Percentiles rank a stretch among this genome's conserved stretches.
These are phyloP conservation scores for Empis stercorea DNA, from an alignment of 2,888 invertebrate genomes.

Conservation along the genomic window DNA sequence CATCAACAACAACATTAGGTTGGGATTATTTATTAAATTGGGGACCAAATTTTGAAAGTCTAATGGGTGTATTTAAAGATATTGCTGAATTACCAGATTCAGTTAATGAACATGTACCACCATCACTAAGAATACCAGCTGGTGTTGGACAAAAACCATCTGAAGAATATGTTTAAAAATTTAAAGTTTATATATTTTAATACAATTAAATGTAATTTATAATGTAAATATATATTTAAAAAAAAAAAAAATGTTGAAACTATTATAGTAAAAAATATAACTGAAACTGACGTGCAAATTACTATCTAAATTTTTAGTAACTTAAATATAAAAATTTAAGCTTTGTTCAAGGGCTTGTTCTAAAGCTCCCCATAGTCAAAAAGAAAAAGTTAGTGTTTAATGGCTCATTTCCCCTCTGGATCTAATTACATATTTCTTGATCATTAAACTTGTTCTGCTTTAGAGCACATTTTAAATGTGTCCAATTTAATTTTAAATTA, in stretches of 20 bases:
- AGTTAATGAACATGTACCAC: constrained; percentile 57
- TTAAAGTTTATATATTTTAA: background rate
- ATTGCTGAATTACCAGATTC: constrained; percentile 88
- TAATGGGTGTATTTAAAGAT: constrained; percentile 92
- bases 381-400: too few species aligned
- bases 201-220: background rate
- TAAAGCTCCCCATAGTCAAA: too few species aligned
- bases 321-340: too few species aligned
- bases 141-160: constrained; percentile 63
- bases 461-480: too few species aligned
- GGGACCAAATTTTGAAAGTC: constrained; percentile 91
- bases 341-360: too few species aligned
- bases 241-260: background rate
- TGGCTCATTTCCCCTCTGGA: too few species aligned
- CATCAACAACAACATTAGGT: constrained; percentile 65
- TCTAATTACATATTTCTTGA: too few species aligned
- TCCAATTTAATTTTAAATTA: too few species aligned
- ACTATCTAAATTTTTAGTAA: too few species aligned
- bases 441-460: too few species aligned
- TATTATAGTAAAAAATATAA: too few species aligned
- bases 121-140: constrained; percentile 60
- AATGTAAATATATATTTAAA: background rate
- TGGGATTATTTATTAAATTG: constrained; percentile 93
- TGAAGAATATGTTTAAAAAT: constrained; percentile 69
- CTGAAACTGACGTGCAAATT: too few species aligned